Evolutionary conservation across 2,113 vertebrate species (phyloP).

Genomic region (Brachyhypopomus gauderio): DNA sequence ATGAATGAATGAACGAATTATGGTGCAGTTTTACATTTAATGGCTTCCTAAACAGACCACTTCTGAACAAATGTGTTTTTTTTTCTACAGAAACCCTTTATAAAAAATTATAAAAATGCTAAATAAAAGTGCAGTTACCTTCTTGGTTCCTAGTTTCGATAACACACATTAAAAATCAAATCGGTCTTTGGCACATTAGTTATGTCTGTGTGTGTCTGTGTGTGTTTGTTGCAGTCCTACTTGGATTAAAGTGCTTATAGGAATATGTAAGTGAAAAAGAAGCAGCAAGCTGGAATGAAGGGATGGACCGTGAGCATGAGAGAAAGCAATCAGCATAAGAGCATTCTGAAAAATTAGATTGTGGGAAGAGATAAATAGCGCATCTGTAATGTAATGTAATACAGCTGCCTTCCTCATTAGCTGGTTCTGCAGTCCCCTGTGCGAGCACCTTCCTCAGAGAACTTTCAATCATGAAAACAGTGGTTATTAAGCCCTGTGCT

Average conservation of each 20-base stretch:
- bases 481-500: not conserved
- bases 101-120: slow-evolving; percentile 21
- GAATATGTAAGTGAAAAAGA: slow-evolving; percentile 10
- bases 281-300: slow-evolving; percentile 8
- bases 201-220: slow-evolving; percentile 16
- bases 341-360: slow-evolving; percentile 42
- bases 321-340: slow-evolving; percentile 50
- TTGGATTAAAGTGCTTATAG: not conserved
- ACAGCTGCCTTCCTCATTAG: slow-evolving; percentile 37
- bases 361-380: slow-evolving; percentile 33
- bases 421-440: slow-evolving; percentile 10
- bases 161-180: not conserved
- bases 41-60: slow-evolving; percentile 11
- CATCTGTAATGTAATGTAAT: slow-evolving; percentile 11
- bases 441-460: slow-evolving; percentile 7
- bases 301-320: slow-evolving; percentile 34
- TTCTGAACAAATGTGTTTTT: slow-evolving; percentile 32
- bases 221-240: not conserved
- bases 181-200: not conserved
- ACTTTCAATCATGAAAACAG: slow-evolving; percentile 30
- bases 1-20: slow-evolving; percentile 28
- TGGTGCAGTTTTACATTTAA: slow-evolving; percentile 18
- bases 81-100: not conserved
- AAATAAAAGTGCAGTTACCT: too few relatives aligned
- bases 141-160: slow-evolving; percentile 23